phyloP scores from a whole-genome alignment of 2,797 vertebrate genomes.

The Sternotherus odoratus region DNA sequence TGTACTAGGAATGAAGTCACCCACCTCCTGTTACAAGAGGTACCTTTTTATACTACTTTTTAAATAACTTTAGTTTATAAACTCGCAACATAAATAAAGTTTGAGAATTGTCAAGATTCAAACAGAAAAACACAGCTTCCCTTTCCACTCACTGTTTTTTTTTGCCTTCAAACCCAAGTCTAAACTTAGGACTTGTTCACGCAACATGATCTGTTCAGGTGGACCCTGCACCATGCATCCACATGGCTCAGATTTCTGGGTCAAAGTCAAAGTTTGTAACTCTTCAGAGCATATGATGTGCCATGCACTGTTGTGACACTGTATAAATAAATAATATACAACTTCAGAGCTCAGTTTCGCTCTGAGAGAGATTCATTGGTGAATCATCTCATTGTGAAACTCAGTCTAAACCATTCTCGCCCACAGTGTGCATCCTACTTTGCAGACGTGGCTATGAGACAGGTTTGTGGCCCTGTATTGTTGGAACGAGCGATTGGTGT shows the following conservation, averaged over 20 bases:
- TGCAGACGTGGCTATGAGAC: not conserved
- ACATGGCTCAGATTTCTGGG: not conserved
- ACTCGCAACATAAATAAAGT: not conserved
- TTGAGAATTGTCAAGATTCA: not conserved
- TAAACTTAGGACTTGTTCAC: not conserved
- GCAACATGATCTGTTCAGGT: not conserved
- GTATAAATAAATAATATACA: not conserved
- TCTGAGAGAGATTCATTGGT: not conserved
- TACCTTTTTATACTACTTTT: not conserved
- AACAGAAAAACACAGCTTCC: not conserved
- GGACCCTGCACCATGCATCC: not conserved
- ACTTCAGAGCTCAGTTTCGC: not conserved
- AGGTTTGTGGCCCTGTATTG: not conserved
- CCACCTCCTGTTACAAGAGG: not conserved
- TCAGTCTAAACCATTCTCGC: not conserved
- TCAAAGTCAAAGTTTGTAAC: not conserved
- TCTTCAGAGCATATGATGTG: not conserved
- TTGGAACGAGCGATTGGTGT: not conserved
- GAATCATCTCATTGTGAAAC: not conserved
- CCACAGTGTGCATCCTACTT: not conserved
- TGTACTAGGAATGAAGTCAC: constrained; percentile 50
- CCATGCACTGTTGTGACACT: not conserved
- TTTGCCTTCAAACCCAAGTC: not conserved
- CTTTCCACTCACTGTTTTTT: not conserved
- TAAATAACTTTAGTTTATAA: not conserved